Conservation (phyloP, 2,113 vertebrate genomes). For the Ivindomyrus marchei region DNA sequence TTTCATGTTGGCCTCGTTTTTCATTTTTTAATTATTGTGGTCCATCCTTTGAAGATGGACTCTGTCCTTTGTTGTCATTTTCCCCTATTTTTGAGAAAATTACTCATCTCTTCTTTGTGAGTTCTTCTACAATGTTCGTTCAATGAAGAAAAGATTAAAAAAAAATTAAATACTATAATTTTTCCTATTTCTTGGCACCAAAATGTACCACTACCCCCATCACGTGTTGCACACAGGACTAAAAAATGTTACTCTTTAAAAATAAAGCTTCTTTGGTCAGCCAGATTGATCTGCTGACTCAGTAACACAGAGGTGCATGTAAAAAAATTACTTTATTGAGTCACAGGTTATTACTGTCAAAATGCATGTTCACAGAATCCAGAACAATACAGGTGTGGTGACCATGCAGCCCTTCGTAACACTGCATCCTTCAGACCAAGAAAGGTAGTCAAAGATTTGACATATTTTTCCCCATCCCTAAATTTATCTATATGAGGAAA, state of each 20-base stretch:
- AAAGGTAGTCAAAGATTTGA: background rate
- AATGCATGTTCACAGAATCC: slow-evolving; percentile 41
- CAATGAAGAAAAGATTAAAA: slow-evolving; percentile 51
- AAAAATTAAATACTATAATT: slow-evolving; percentile 35
- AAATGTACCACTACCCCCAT: background rate
- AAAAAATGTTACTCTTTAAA: background rate
- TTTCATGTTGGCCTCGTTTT: slow-evolving; percentile 20
- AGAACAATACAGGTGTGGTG: slow-evolving; percentile 37
- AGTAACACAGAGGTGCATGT: background rate
- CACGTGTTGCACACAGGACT: background rate
- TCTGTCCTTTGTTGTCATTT: slow-evolving; percentile 38
- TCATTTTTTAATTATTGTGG: slow-evolving; percentile 42
- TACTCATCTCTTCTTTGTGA: slow-evolving; percentile 60
- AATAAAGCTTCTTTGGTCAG: background rate
- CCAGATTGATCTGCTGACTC: background rate
- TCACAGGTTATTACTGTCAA: slow-evolving; percentile 44
- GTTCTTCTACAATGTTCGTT: slow-evolving; percentile 65
- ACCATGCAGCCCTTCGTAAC: slow-evolving; percentile 36
- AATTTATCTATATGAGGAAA: background rate
- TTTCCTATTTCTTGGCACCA: background rate
- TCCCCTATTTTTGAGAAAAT: slow-evolving; percentile 53
- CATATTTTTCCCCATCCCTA: background rate
- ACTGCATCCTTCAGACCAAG: slow-evolving; percentile 19
- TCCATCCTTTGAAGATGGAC: slow-evolving; percentile 28
- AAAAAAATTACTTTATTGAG: slow-evolving; percentile 57